Evolutionary conservation across 2,797 vertebrate species (phyloP).

Genomic region (Selene dorsalis): DNA sequence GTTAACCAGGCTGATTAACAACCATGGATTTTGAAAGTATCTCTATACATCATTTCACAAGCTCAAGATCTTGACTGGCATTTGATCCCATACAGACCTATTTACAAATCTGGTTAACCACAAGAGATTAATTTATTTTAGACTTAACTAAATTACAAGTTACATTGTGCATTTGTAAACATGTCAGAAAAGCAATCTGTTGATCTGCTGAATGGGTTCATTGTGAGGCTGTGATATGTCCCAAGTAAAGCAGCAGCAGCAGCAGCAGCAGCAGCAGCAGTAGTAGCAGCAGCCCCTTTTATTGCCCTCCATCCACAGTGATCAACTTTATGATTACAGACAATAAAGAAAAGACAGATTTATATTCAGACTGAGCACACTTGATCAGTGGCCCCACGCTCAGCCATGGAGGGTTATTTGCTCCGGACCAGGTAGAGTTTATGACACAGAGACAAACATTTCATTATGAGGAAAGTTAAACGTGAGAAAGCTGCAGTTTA

Average conservation of each 20-base stretch:
- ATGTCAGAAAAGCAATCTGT: conserved; percentile 57
- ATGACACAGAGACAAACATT: conserved; percentile 58
- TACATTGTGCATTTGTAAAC: conserved; percentile 61
- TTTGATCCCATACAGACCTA: conserved; percentile 2
- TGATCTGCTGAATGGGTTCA: conserved; percentile 54
- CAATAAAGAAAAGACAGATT: conserved; percentile 72
- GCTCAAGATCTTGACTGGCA: background rate
- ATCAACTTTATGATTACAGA: conserved; percentile 66
- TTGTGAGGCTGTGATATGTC: conserved; percentile 50
- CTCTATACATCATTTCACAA: background rate
- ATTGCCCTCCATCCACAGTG: conserved; percentile 53
- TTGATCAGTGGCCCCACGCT: conserved; percentile 42
- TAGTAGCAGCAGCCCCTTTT: conserved; percentile 54
- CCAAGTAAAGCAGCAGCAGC: conserved; percentile 40
- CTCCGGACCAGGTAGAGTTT: conserved; percentile 61
- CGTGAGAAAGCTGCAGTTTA: conserved; percentile 42
- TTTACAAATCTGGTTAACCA: conserved; percentile 20
- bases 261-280: too few relatives aligned
- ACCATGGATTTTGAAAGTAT: background rate
- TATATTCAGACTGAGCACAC: conserved; percentile 54
- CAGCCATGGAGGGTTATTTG: conserved; percentile 45
- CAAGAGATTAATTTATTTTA: conserved; percentile 44
- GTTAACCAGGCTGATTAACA: background rate
- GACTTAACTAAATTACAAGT: conserved; percentile 56
- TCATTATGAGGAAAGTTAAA: conserved; percentile 52